Evolutionary conservation across 2,797 vertebrate genomes (phyloP), one percentile per base, ranked within the genome.

Genomic region (Antennarius maculatus): DNA sequence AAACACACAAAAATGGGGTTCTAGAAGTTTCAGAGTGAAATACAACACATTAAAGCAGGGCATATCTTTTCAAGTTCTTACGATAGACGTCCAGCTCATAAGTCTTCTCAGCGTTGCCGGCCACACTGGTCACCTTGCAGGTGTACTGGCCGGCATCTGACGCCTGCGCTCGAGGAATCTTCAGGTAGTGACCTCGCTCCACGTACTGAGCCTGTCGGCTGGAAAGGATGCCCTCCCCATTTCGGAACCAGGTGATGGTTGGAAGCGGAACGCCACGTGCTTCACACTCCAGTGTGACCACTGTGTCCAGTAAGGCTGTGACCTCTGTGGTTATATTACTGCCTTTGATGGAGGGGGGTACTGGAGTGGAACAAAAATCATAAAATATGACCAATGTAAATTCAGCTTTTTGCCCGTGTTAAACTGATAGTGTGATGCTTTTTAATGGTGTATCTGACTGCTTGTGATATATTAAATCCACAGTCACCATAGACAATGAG

Each of bases 311-410:
- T 66, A 97, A 81, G 0, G 81, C 86, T 0, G 94, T 95, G n/a
- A 96, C 81, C 49, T 96, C 94, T 0, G 92, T 88, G 27, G 96
- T 97, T 49, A 86, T 54, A 68, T 98, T 98, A 11, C 94, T 95
- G 70, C 96, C 95, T 84, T 95, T 98, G 77, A 99, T 96, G 62
- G 92, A 94, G 0, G 98, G 97, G 27, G 96, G 96, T 10, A 97
- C 98, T 99, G 71, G 31, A 87, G 69, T 50, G 68, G 14, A 7
- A 50, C 1, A 46, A 54, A 56, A 17, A 46, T 1, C 0, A 27
- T 15, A 4, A 18, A 42, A 50, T 57, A 2, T 3, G 5, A 58
- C 12, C 45, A n/a, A 0, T 50, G 13, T 18, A 59, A 29, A 5
- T 50, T 51, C 1, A 57, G 37, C 29, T 55, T 15, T 51, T 23